Evolutionary conservation across 2,113 vertebrate genomes (phyloP).

Genomic region (Meles meles): DNA sequence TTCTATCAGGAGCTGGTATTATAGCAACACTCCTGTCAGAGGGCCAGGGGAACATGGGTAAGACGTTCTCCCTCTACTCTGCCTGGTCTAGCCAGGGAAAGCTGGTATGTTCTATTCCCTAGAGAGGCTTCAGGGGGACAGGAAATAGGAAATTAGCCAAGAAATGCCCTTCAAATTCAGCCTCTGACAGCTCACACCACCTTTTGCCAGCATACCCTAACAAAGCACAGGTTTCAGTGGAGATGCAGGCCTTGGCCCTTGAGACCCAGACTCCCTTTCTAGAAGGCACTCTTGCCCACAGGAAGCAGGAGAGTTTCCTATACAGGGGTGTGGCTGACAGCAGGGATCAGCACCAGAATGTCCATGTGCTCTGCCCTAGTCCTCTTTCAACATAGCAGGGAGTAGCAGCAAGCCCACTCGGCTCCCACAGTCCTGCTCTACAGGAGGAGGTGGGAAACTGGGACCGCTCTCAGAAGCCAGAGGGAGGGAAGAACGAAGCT

Average conservation of each 20-base stretch:
- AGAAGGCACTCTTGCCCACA: neutral
- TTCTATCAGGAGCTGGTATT: neutral
- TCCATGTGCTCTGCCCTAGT: neutral
- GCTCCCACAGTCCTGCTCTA: neutral
- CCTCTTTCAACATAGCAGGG: neutral
- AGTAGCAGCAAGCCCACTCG: neutral
- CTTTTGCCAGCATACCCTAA: neutral
- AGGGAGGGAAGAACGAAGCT: neutral
- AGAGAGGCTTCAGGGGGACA: neutral
- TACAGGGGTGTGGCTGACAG: neutral
- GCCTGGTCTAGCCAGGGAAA: neutral
- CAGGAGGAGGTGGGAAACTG: neutral
- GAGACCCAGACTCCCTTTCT: neutral
- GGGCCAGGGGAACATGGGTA: neutral
- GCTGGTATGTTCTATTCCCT: neutral
- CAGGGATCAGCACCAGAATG: neutral
- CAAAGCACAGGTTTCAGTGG: neutral
- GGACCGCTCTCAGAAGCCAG: neutral
- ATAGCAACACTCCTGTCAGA: neutral
- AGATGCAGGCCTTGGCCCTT: neutral
- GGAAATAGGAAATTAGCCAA: neutral
- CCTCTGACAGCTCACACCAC: neutral
- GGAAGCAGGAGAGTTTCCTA: neutral
- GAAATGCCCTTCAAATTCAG: neutral
- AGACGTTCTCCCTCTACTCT: neutral